A percentile compares a stretch with the other conserved stretches of the same genome.
phyloP scores from a whole-genome alignment of 2,888 invertebrate genomes.

The Sinelater perroti region DNA sequence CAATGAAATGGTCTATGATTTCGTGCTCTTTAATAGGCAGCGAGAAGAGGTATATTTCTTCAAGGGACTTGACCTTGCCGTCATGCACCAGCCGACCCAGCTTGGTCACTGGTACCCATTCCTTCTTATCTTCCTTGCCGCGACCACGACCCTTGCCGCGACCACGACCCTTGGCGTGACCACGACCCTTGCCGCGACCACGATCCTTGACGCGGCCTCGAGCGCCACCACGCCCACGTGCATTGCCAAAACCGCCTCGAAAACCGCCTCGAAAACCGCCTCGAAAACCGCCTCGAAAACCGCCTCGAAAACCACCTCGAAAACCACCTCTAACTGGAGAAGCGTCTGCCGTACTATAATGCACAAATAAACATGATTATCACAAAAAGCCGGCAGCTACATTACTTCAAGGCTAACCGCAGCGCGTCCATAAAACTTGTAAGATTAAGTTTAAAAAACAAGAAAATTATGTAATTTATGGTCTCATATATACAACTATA shows the following conservation, averaged over 20 bases:
- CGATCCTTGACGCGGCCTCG: too few species aligned
- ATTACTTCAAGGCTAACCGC: too few species aligned
- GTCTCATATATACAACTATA: background rate
- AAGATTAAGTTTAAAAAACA: too few species aligned
- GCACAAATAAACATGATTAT: too few species aligned
- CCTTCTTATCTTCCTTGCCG: slow-evolving; percentile 95
- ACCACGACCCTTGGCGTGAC: slow-evolving; percentile 83
- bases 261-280: too few species aligned
- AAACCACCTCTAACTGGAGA: slow-evolving; percentile 97
- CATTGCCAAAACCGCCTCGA: slow-evolving; percentile 85
- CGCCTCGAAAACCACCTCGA: too few species aligned
- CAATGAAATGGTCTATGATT: slow-evolving; percentile 98
- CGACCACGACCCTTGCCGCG: slow-evolving; percentile 85
- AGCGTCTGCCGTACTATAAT: slow-evolving; percentile 93
- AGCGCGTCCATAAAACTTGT: too few species aligned
- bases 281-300: too few species aligned
- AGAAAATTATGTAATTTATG: background rate
- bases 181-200: too few species aligned
- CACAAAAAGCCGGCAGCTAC: too few species aligned
- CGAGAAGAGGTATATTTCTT: slow-evolving; percentile 98
- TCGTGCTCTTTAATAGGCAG: slow-evolving; percentile 99
- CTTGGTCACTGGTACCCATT: slow-evolving; percentile 99
- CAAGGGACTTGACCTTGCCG: slow-evolving; percentile 92
- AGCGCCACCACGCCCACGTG: slow-evolving; percentile 74
- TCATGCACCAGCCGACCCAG: slow-evolving; percentile 96